Percentiles rank a stretch among this genome's conserved stretches.
Conservation (phyloP, 2,797 vertebrate genomes). For the Periophthalmus magnuspinnatus region DNA sequence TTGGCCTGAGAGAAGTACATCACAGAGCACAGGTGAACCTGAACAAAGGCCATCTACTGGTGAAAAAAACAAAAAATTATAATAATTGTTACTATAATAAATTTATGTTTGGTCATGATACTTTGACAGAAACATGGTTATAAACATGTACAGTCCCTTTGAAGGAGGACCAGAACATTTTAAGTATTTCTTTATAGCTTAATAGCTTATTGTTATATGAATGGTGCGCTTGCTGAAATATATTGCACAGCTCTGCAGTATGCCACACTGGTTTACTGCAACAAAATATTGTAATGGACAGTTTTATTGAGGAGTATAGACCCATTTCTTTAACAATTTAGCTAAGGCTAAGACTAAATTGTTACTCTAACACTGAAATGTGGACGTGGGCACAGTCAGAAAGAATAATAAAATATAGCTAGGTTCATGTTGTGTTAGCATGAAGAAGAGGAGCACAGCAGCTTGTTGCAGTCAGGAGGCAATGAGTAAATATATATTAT, state of each 20-base stretch:
- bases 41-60: too few species aligned
- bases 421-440: neutral
- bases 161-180: neutral
- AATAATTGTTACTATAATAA: too few species aligned
- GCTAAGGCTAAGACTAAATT: constrained; percentile 15
- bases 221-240: neutral
- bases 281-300: neutral
- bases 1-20: too few species aligned
- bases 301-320: neutral
- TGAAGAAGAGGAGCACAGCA: neutral
- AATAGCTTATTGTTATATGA: neutral
- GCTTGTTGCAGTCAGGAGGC: neutral
- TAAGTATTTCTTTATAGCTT: neutral
- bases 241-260: neutral
- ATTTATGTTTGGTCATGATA: neutral
- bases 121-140: neutral
- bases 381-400: neutral
- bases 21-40: too few species aligned
- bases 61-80: too few species aligned
- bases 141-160: neutral
- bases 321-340: neutral
- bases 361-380: neutral
- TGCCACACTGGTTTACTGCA: neutral
- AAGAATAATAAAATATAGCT: neutral
- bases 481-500: neutral